Evolutionary conservation across 2,888 invertebrate species (phyloP), one percentile per base, ranked within the genome.

Genomic region (Drosophila tripunctata): DNA sequence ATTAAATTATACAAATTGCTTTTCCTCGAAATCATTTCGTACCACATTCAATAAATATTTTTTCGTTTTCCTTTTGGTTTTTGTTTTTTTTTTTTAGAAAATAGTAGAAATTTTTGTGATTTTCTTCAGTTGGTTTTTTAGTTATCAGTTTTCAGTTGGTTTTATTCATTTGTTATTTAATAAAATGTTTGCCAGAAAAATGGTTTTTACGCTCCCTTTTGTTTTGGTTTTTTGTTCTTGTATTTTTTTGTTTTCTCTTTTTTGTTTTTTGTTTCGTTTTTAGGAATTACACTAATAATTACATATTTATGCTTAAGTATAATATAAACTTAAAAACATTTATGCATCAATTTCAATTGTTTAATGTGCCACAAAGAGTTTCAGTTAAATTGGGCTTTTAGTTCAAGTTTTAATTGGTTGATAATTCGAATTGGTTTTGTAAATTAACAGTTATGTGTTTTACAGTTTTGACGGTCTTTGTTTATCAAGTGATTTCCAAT

Each of bases 221-320:
- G 17, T 50, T 55, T 56, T 43, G 15, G 47, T 50, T 51, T 56
- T 55, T 55, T 52, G 24, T 47, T 35, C 31, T 57, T 70, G 27
- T 50, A 21, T n/a, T 60, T 72, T 62, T 43, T 54, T 41, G 8
- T 55, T 56, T 27, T 54, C 61, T 47, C 21, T 31, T 52, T 51
- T 24, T 65, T 38, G 45, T 45, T 44, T 62, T 50, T 55, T 60
- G 61, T 57, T 72, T 67, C 36, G 52, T 74, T 71, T 80, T 88
- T 87, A 88, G 78, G 83, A 88, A 88, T 88, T 88, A 88, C 88
- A 80, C 88, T 88, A 89, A 88, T 88, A 89, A 89, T 89, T 88
- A 89, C 89, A 88, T 88, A 88, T 83, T 88, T 82, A 85, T 71
- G 81, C 87, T 87, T 87, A 86, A 63, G 71, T 75, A 78, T 87